Percentiles rank a stretch among this genome's conserved stretches.
These are phyloP conservation scores for Bugula neritina DNA, from an alignment of 2,888 invertebrate species.

Conservation along the genomic window DNA sequence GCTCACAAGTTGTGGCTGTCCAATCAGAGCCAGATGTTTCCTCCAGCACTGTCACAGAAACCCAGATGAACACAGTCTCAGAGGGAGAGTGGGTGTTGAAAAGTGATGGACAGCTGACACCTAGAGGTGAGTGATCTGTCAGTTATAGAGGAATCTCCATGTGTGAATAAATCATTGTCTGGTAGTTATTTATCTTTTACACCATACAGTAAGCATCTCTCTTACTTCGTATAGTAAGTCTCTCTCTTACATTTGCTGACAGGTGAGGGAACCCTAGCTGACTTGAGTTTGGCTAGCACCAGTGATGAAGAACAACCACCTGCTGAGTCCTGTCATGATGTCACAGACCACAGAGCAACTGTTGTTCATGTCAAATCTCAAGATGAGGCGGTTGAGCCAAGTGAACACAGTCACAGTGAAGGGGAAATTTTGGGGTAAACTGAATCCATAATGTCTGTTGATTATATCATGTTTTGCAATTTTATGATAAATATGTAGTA, in stretches of 20 bases:
- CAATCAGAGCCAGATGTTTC: slow-evolving; percentile 6
- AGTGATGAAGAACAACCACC: background rate
- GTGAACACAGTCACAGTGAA: slow-evolving; percentile 5
- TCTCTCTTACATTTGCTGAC: too few relatives aligned
- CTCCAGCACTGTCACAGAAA: background rate
- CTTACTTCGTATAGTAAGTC: too few relatives aligned
- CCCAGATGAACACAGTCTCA: slow-evolving; percentile 24
- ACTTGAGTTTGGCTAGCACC: slow-evolving; percentile 16
- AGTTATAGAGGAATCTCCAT: too few relatives aligned
- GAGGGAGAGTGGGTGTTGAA: slow-evolving; percentile 20
- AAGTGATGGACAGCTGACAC: slow-evolving; percentile 21
- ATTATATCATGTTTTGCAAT: too few relatives aligned
- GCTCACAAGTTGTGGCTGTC: background rate
- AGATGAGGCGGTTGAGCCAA: background rate
- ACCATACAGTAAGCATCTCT: too few relatives aligned
- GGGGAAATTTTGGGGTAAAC: slow-evolving; percentile 5
- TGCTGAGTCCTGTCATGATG: background rate
- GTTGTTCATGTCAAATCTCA: background rate
- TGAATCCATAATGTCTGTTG: too few relatives aligned
- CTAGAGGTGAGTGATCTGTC: background rate
- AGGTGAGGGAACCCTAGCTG: slow-evolving; percentile 19
- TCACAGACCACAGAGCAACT: too few relatives aligned
- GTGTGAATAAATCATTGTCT: too few relatives aligned
- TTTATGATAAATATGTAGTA: too few relatives aligned
- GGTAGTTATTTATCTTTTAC: too few relatives aligned